phyloP scores from a whole-genome alignment of 2,797 vertebrate genomes.

The Cynodonichthys magdalenae region DNA sequence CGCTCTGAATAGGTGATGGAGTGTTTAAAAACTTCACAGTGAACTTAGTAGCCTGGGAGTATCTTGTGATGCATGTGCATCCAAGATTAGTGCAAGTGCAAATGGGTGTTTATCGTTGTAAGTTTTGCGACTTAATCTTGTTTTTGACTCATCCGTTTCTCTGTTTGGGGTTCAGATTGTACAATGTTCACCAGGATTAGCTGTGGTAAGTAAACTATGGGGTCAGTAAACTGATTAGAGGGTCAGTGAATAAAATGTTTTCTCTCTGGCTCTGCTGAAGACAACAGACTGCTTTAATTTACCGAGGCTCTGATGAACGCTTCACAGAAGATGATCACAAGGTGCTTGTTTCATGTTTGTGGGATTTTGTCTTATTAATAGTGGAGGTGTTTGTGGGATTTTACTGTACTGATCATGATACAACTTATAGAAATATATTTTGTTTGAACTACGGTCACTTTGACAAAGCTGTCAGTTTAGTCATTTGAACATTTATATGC shows the following conservation, averaged over 20 bases:
- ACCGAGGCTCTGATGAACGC: conserved; percentile 25
- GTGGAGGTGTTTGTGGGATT: conserved; percentile 1
- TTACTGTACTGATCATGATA: conserved; percentile 34
- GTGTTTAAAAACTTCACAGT: conserved; percentile 26
- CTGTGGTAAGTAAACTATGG: conserved; percentile 63
- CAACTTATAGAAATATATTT: conserved; percentile 30
- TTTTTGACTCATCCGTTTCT: conserved; percentile 51
- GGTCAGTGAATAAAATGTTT: conserved; percentile 59
- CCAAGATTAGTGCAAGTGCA: conserved; percentile 63
- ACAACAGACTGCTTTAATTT: conserved; percentile 37
- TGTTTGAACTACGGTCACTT: conserved; percentile 12
- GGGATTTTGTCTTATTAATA: conserved; percentile 3
- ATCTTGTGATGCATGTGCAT: conserved; percentile 53
- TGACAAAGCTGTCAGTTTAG: conserved; percentile 10
- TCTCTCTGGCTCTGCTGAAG: conserved; percentile 28
- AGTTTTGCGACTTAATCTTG: conserved; percentile 60
- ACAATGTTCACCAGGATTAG: conserved; percentile 65
- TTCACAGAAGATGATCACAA: conserved; percentile 2
- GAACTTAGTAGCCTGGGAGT: conserved; percentile 33
- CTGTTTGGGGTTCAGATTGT: conserved; percentile 66
- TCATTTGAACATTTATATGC: background rate
- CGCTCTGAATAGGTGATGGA: background rate
- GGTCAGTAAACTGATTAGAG: conserved; percentile 63
- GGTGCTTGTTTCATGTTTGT: conserved; percentile 3
- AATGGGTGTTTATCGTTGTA: conserved; percentile 43